These are phyloP conservation scores for Anthopleura xanthogrammica DNA, from an alignment of 92 coral and sea anemone species.

Conservation along the genomic window DNA sequence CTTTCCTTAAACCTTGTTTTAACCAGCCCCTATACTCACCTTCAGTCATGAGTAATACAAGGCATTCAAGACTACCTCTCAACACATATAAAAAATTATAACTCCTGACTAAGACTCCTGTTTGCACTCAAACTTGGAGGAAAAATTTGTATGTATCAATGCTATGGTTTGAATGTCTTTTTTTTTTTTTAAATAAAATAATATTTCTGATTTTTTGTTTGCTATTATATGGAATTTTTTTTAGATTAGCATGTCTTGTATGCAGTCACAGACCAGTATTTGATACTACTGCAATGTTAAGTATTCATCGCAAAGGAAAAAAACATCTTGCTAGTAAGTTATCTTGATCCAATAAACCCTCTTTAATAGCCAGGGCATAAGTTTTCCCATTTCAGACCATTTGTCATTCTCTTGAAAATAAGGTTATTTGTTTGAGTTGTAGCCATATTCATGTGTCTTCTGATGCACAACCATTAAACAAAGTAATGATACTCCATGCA, in stretches of 20 bases:
- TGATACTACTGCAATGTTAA: slow-evolving; percentile 87
- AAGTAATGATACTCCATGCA: too few relatives aligned
- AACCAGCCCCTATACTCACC: too few relatives aligned
- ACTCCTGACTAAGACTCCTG: too few relatives aligned
- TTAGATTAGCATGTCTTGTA: slow-evolving; percentile 85
- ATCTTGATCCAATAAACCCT: background rate
- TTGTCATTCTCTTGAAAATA: background rate
- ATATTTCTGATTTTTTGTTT: background rate
- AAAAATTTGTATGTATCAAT: too few relatives aligned
- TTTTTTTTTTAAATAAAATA: background rate
- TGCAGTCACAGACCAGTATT: slow-evolving; percentile 86
- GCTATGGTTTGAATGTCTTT: background rate
- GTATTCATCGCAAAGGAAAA: slow-evolving; percentile 88
- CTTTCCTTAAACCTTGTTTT: too few relatives aligned
- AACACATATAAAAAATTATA: too few relatives aligned
- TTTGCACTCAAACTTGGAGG: too few relatives aligned
- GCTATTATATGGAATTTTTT: background rate
- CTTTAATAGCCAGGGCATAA: background rate
- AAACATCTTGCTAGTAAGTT: slow-evolving; percentile 86
- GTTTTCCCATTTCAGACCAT: background rate
- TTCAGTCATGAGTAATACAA: too few relatives aligned
- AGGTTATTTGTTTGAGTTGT: too few relatives aligned
- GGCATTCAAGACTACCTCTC: too few relatives aligned
- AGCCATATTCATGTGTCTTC: background rate
- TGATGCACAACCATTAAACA: background rate